Percentiles rank a stretch among this genome's conserved stretches.
Conservation (phyloP, 2,113 vertebrate genomes). For the Notechis scutatus region DNA sequence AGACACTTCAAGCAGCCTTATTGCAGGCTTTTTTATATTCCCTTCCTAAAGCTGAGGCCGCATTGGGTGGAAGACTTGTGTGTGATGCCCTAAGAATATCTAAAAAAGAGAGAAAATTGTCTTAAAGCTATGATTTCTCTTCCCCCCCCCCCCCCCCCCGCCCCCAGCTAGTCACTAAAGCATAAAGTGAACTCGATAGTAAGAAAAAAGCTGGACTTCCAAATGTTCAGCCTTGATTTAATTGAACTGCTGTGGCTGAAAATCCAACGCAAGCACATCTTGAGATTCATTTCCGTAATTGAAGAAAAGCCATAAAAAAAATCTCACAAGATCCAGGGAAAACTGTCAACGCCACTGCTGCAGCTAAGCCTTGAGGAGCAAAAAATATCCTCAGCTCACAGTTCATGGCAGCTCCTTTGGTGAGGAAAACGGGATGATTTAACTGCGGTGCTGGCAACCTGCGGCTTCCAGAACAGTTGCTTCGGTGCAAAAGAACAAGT, state of each 20-base stretch:
- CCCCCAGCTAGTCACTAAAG: neutral
- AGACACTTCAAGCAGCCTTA: fast-evolving
- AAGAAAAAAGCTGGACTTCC: conserved; percentile 22
- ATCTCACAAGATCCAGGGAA: conserved; percentile 46
- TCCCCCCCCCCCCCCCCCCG: fast-evolving
- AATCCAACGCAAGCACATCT: conserved; percentile 56
- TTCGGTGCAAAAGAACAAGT: neutral
- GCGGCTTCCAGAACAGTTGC: conserved; percentile 6
- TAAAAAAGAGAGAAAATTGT: neutral
- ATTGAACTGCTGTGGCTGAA: conserved; percentile 51
- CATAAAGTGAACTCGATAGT: neutral
- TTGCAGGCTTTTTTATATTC: neutral
- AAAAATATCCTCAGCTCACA: conserved; percentile 47
- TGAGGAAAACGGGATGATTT: conserved; percentile 40
- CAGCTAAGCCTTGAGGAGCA: conserved; percentile 53
- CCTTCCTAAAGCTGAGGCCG: neutral
- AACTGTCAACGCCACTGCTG: conserved; percentile 50
- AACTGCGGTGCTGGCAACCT: conserved; percentile 50
- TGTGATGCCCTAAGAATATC: neutral
- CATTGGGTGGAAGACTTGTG: fast-evolving
- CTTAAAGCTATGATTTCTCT: neutral
- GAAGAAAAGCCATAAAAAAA: conserved; percentile 59
- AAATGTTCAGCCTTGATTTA: conserved; percentile 42
- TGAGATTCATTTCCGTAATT: conserved; percentile 50
- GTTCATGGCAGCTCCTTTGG: conserved; percentile 54